Base-by-base conservation (phyloP, 1,140 invertebrate genomes). In the Pseudomyrmex flavicornis region DNA sequence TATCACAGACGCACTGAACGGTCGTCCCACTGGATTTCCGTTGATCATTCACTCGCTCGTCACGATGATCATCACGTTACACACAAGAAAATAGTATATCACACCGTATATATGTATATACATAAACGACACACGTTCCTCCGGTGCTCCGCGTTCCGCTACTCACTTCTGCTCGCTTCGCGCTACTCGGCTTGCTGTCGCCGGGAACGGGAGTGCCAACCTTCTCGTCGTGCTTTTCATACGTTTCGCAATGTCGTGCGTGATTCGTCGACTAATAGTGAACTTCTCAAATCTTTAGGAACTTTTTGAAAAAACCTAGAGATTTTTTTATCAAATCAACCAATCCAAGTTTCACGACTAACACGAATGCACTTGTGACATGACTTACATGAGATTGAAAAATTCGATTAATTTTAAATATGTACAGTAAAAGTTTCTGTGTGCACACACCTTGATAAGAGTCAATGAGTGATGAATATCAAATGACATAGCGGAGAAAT, bases 161-260 rank as follows among this genome's bases (percentile, higher is more conserved):
- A 10, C 50, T 68, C 62, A 20, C 74, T 79, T 79, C 0, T 13
- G 9, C 50, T 68, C 62, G 35, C 74, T 79, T 79, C 76, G 75
- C 75, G 76, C 76, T 79, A 69, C 65, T 79, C 20, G 35, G 17
- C 52, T 79, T n/a, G 35, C 35, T 54, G 22, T 52, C 13, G 17
- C 17, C 12, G 35, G 17, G 10, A n/a, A n/a, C 76, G 48, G 20
- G 1, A 15, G 13, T 35, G 65, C 76, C 65, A 79, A 79, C 20
- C 5, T 2, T 52, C 10, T 2, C 26, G n/a, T 52, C 69, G 5
- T 12, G 9, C 12, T 50, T 35, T 13, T 15, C 35, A 12, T 56
- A 15, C 10, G 22, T 17, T 9, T 59, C 20, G 5, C 10, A 17
- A 13, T 15, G 13, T 10, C 13, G 4, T 1, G 2, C 35, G 22